Conservation (phyloP, 1,140 invertebrate species). For the Ceratina calcarata region DNA sequence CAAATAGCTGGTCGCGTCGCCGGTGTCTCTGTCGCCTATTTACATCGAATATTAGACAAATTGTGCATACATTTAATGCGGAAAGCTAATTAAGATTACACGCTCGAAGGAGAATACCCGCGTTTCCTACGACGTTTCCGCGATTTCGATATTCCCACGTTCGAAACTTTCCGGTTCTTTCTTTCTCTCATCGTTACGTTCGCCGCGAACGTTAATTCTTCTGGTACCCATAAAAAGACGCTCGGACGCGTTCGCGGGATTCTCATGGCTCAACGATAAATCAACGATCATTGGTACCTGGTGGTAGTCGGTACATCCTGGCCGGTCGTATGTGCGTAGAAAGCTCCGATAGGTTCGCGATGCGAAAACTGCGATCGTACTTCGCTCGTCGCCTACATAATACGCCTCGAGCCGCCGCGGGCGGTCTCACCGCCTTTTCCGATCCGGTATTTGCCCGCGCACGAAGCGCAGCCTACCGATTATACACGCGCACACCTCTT, state of each 20-base stretch:
- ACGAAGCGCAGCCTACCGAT: background rate
- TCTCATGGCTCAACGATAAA: slow-evolving; percentile 8
- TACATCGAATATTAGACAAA: slow-evolving; percentile 53
- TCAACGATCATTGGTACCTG: background rate
- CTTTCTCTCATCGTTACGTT: background rate
- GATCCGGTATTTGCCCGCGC: background rate
- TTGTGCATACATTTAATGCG: slow-evolving; percentile 45
- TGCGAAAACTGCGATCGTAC: slow-evolving; percentile 27
- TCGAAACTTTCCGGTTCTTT: background rate
- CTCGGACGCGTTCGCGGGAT: background rate
- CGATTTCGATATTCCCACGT: slow-evolving; percentile 5
- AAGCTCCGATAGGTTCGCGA: background rate
- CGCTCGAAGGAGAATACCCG: background rate
- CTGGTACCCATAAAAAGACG: background rate
- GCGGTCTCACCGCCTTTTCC: slow-evolving; percentile 31
- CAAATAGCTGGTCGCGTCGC: slow-evolving; percentile 49
- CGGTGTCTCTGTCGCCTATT: slow-evolving; percentile 59
- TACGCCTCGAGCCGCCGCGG: background rate
- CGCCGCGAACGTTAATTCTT: background rate
- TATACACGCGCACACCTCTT: background rate
- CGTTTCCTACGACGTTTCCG: background rate
- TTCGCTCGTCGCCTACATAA: slow-evolving; percentile 11
- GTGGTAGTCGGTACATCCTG: background rate
- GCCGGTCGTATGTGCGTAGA: background rate
- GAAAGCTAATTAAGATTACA: slow-evolving; percentile 23